Evolutionary conservation across 2,888 invertebrate genomes (phyloP), one percentile per base, ranked within the genome.

Genomic region (Epirrhoe alternata): DNA sequence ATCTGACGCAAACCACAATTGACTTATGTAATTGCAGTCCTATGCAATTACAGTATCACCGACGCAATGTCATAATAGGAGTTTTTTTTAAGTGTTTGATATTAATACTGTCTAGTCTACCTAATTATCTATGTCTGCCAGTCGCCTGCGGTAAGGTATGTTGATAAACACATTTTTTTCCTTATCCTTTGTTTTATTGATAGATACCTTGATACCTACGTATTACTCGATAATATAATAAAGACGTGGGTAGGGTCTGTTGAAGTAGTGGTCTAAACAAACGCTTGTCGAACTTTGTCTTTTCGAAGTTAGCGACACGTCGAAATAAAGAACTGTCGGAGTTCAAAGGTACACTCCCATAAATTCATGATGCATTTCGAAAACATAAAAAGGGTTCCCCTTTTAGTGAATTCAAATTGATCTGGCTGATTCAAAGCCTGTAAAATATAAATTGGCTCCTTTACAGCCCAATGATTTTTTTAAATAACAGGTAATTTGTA

Each of bases 151-250:
- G 61, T 71, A 72, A 55, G 42, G 42, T 60, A 69, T 77, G 71
- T 72, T 72, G 75, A 73, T 77, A 78, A 67, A 77, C 73, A 61
- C 50, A 67, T 68, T 66, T 76, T 24, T 85, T 79, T 80, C 77
- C 81, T 78, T 75, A 64, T 77, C 73, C 68, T 72, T 75, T 77
- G 70, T 77, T 74, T 71, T 71, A 74, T 68, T 61, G 57, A 71
- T 74, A 53, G 57, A n/a, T n/a, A n/a, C n/a, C n/a, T n/a, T n/a
- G n/a, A n/a, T n/a, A n/a, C n/a, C 49, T 49, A 50, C 12, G n/a
- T 35, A 35, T 7, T 14, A 6, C 24, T 59, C 61, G 62, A 56
- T 54, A 38, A 53, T 47, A 30, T 55, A 72, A 62, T 64, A 64
- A 53, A 70, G 35, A 30, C 57, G 33, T 12, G 60, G 49, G 47